Evolutionary conservation across 2,113 vertebrate species (phyloP).

Genomic region (Zosterops japonicus): DNA sequence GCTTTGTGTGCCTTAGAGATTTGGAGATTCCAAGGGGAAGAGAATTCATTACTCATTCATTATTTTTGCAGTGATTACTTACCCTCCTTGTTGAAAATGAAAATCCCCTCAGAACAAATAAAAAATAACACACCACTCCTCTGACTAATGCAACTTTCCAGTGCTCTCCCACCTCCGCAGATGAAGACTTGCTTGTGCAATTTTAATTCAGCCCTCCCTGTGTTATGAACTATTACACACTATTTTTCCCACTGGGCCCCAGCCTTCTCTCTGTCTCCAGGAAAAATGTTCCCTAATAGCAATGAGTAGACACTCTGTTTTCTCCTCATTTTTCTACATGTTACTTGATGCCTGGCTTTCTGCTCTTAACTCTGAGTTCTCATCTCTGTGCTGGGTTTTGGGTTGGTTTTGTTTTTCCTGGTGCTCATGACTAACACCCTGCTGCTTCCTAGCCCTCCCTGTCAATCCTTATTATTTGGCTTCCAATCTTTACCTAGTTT

Average conservation of each 20-base stretch:
- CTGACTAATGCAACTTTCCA: background rate
- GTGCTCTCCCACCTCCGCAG: background rate
- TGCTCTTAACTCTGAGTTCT: background rate
- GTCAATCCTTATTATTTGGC: background rate
- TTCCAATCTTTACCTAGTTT: background rate
- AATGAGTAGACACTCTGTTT: background rate
- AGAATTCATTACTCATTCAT: background rate
- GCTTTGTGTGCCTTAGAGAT: background rate
- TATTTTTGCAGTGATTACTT: background rate
- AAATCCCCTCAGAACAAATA: background rate
- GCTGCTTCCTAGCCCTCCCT: background rate
- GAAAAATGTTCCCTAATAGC: background rate
- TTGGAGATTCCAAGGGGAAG: background rate
- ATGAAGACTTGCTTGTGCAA: background rate
- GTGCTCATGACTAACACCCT: background rate
- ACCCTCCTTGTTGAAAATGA: background rate
- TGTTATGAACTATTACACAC: background rate
- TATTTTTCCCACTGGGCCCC: background rate
- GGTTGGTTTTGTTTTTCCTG: background rate
- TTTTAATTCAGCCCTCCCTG: background rate
- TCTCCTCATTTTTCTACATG: background rate
- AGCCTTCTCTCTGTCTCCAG: background rate
- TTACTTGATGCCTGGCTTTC: background rate
- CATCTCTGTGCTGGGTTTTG: background rate
- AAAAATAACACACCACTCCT: background rate